Evolutionary conservation across 2,113 vertebrate genomes (phyloP), one percentile per base, ranked within the genome.

Genomic region (Ivindomyrus marchei): DNA sequence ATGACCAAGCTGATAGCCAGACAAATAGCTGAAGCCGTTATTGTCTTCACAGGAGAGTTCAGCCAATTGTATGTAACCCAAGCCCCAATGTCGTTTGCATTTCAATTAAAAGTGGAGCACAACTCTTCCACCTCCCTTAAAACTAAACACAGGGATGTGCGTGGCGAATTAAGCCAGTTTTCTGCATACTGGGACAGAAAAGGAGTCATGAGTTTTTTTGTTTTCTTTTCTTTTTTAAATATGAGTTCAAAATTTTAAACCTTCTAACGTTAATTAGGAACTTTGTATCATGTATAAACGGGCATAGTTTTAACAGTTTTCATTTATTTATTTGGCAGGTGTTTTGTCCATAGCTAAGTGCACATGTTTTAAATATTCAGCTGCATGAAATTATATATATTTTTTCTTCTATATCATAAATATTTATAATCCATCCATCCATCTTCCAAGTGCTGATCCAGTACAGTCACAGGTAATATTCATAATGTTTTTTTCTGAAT

Each of bases 11-110:
- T 94, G 95, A 96, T 96, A 96, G 94, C 89, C 92, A 94, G 92
- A 85, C 91, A 95, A 93, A 95, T 52, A 93, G 92, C 88, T 90
- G 92, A 94, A 93, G 91, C 88, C 96, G 97, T 95, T 95, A 95
- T 95, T 94, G 93, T 88, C 88, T 92, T 47, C 93, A 94, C 93
- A 93, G 19, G 92, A 94, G 93, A 94, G 92, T 93, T 94, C 91
- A 88, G 90, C 89, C 92, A 92, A 94, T 95, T 95, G 95, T 88
- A 90, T 46, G 21, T 39, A 93, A 92, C 91, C 91, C 9, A 89
- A 93, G 94, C 93, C 90, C 92, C 95, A 93, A 96, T 95, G 95
- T 96, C 92, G 93, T 96, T 95, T 96, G 93, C 93, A 96, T 96
- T 96, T 96, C 95, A 96, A 96, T 96, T 96, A 96, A 95, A 96